These are phyloP conservation scores for Sciurus carolinensis DNA, from an alignment of 2,797 vertebrate species.

Conservation along the genomic window DNA sequence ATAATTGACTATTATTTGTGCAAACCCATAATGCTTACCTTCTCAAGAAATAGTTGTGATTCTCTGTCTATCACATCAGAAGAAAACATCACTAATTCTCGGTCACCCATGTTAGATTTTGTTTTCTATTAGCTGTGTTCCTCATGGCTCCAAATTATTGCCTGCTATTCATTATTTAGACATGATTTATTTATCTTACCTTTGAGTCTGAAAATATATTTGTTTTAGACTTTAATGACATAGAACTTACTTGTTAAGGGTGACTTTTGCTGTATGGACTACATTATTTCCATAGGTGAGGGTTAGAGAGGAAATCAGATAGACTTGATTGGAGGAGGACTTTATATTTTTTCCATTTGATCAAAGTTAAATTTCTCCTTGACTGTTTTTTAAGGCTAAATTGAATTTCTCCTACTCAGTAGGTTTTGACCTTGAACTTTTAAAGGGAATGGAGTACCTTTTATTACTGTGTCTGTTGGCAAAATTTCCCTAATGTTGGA, in stretches of 20 bases:
- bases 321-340: background rate
- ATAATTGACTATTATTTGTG: background rate
- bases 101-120: background rate
- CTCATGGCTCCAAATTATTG: conserved; percentile 39
- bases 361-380: conserved; percentile 37
- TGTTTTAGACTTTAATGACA: background rate
- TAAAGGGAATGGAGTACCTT: background rate
- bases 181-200: conserved; percentile 24
- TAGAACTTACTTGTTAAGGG: background rate
- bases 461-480: conserved; percentile 9
- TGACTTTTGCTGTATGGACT: conserved; percentile 9
- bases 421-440: conserved; percentile 46
- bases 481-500: conserved; percentile 32
- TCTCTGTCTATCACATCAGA: background rate
- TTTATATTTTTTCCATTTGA: background rate
- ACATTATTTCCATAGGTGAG: background rate
- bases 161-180: background rate
- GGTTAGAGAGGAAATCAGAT: background rate
- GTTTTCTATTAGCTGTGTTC: background rate
- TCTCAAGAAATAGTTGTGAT: conserved; percentile 28
- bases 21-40: background rate
- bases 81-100: background rate
- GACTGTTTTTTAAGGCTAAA: conserved; percentile 4
- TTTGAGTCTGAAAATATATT: conserved; percentile 49
- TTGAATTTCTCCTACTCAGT: conserved; percentile 23